Base-by-base conservation (phyloP, 2,888 invertebrate genomes). In the Acronicta aceris region DNA sequence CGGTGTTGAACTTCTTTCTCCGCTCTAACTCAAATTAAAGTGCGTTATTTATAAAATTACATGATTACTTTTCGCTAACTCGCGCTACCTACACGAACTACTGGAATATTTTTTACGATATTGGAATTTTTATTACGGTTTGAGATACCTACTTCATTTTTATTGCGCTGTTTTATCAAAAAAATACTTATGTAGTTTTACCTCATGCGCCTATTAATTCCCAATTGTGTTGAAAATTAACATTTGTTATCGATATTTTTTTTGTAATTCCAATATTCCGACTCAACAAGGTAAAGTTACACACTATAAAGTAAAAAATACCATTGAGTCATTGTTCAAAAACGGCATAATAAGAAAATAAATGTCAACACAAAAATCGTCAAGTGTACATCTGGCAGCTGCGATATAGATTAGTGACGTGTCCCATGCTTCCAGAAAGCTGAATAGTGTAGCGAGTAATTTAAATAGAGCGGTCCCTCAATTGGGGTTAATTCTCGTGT, bases 401-500 rank as follows among this genome's bases (percentile, higher is more conserved):
- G 85, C 78, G 65, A 72, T 80, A 89, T 91, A 92, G 90, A 89
- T 91, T 90, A 89, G 85, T 91, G 91, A 90, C 89, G 89, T 90
- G 92, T 89, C 91, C 88, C 90, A 89, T 86, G 86, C 89, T 94
- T 93, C 94, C 94, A 94, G 91, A 94, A 94, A 94, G 90, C 87
- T 91, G 93, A 90, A 91, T 92, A 91, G 89, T 87, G 89, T 88
- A 89, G 85, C 84, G 84, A 89, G 91, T 93, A 89, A 94, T 94
- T 94, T 94, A 93, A 94, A 94, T 94, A 94, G 92, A 93, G 89
- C 93, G 91, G 89, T 91, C 91, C 89, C 89, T 93, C 94, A 94
- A 94, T 94, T 94, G 93, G 90, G 94, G 94, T 94, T 94, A 94
- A 94, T 94, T 94, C 94, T 81, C 89, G 87, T 89, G 90, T 94